These are phyloP conservation scores for Crotalus viridis DNA, from an alignment of 2,113 vertebrate genomes.

Conservation along the genomic window DNA sequence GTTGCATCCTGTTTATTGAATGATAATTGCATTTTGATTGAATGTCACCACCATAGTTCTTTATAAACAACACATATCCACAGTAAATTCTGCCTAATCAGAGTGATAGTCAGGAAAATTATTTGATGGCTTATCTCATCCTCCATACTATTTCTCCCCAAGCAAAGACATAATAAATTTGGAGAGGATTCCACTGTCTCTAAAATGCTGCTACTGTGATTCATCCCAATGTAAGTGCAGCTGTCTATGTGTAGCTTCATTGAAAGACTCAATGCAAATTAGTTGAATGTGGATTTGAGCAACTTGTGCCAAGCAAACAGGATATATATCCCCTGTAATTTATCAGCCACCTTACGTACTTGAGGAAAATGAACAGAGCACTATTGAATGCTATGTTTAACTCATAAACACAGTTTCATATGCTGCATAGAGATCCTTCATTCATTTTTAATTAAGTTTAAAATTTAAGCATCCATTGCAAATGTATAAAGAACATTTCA, in stretches of 20 bases:
- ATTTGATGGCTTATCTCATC: neutral
- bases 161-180: neutral
- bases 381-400: neutral
- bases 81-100: neutral
- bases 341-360: neutral
- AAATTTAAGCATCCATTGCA: neutral
- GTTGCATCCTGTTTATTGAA: neutral
- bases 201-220: neutral
- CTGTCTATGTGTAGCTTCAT: neutral
- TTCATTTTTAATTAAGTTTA: neutral
- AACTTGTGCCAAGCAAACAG: constrained; percentile 1
- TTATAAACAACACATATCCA: neutral
- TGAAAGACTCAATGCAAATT: neutral
- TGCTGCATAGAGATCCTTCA: neutral
- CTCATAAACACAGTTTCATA: neutral
- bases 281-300: neutral
- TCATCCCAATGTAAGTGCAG: neutral
- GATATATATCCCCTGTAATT: neutral
- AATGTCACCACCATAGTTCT: neutral
- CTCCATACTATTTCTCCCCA: neutral
- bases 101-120: neutral
- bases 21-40: neutral
- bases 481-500: neutral
- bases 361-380: neutral
- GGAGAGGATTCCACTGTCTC: neutral